Base-by-base conservation (phyloP, 2,113 vertebrate genomes). In the Hippocampus barbouri region DNA sequence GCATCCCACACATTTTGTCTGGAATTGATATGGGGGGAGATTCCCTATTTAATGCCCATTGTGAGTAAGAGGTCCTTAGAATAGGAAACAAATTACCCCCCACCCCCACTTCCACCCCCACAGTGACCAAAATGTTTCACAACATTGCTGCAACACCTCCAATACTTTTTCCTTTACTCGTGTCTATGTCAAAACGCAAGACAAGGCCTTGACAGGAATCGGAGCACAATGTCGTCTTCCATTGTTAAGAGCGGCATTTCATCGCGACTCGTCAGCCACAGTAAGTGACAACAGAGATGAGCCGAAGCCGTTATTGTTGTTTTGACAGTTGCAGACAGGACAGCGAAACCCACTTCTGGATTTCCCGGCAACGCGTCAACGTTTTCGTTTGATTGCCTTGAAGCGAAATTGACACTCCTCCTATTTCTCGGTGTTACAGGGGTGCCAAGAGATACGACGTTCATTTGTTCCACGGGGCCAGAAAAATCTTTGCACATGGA, bases 241-340 rank as follows among this genome's bases (percentile, higher is more conserved):
- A 25, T 75, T 70, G 76, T 86, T 77, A 71, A 61, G 72, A 25
- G 66, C 69, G 72, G 78, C 47, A 71, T 86, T 83, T 75, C 56
- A 68, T 69, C 77, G 73, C 66, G 62, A 74, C 83, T 74, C 84
- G 85, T 88, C 83, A 80, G 78, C 73, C 68, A 67, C 56, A 78
- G 68, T 80, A 81, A 82, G 71, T 81, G 80, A 88, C 84, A 81
- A 71, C 74, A 69, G 82, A 86, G 57, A 88, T 85, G 76, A 80
- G 80, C 74, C 76, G 74, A 85, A 74, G 75, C 83, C 81, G 77
- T 74, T 78, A 79, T 80, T 83, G 76, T 82, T 83, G 79, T 61
- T 34, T 61, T 61, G 71, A 70, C 80, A 84, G 80, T 84, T 61
- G 15, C 83, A 75, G 70, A 74, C 59, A 80, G 79, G 62, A 75